A percentile compares a stretch with the other conserved stretches of the same genome.
Conservation (phyloP, 2,797 vertebrate genomes). For the Tiaroga cobitis region DNA sequence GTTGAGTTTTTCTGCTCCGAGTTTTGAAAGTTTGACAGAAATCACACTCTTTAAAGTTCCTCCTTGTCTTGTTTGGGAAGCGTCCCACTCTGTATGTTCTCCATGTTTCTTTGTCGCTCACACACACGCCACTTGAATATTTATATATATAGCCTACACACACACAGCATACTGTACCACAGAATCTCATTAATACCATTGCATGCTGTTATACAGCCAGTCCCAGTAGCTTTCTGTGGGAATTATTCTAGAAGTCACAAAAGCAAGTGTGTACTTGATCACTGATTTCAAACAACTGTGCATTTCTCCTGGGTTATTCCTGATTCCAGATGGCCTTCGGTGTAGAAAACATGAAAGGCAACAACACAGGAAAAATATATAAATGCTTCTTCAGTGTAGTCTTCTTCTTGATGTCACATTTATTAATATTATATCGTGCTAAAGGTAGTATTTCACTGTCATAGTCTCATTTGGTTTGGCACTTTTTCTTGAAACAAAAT, state of each 20-base stretch:
- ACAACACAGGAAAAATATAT: background rate
- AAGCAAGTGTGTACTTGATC: constrained; percentile 17
- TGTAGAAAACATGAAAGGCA: background rate
- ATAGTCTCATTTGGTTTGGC: background rate
- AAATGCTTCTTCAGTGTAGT: background rate
- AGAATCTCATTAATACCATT: background rate
- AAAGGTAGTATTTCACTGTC: background rate
- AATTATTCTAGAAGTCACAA: constrained; percentile 15
- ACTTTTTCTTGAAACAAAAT: background rate
- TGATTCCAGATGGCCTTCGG: constrained; percentile 45
- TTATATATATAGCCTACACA: no score
- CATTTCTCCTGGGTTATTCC: constrained; percentile 43
- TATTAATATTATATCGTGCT: background rate
- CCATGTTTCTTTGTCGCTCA: background rate
- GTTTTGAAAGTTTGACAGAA: background rate
- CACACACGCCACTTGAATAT: background rate
- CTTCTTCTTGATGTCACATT: background rate
- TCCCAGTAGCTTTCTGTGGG: background rate
- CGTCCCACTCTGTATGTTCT: background rate
- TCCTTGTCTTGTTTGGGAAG: background rate
- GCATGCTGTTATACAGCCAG: background rate
- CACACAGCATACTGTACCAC: background rate
- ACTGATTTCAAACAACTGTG: constrained; percentile 45
- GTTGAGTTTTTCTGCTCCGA: background rate
- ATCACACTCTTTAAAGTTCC: background rate